Base-by-base conservation (phyloP, 2,113 vertebrate species). In the Embiotoca jacksoni region DNA sequence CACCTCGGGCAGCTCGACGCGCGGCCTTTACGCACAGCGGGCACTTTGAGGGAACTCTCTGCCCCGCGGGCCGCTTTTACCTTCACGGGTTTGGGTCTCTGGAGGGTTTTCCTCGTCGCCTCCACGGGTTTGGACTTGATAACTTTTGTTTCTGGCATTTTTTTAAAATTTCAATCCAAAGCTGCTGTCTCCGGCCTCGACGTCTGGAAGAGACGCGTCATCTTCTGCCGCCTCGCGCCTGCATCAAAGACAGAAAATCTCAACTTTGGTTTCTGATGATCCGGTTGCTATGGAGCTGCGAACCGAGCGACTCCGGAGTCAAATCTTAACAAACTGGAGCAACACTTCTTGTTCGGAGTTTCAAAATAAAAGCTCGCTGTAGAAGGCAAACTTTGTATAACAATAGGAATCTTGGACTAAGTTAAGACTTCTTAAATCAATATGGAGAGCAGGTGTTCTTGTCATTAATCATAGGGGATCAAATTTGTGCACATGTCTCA, bases 1-100 rank as follows among this genome's bases (percentile, higher is more conserved):
- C 53, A 39, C 50, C 80, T 58, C 7, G 83, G 35, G 67, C 89
- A 91, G 72, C 91, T 93, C 5, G 79, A 75, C 14, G 90, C 87
- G 68, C 89, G 85, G 59, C 39, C 64, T 67, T 81, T 72, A 46
- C 82, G 75, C 61, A 59, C 66, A 32, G 78, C 47, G 2, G 62
- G 63, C 0, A 13, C 72, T 55, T 9, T 36, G 13, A 55, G 72
- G 0, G 60, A 60, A 30, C 4, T n/a, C 1, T 55, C 30, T 0
- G 62, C 32, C 4, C 61, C 54, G 37, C 2, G 30, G 3, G 44
- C 37, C 6, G 46, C 65, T 70, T 46, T 82, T 5, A 13, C 54
- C 67, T 68, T 71, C 15, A 37, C 53, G 6, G 58, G 71, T 35
- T 33, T 82, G 3, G 7, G 2, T 23, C 3, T 71, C 35, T 64